These are phyloP conservation scores for Hydrotaea diabolus DNA, from an alignment of 2,888 invertebrate genomes.

Conservation along the genomic window DNA sequence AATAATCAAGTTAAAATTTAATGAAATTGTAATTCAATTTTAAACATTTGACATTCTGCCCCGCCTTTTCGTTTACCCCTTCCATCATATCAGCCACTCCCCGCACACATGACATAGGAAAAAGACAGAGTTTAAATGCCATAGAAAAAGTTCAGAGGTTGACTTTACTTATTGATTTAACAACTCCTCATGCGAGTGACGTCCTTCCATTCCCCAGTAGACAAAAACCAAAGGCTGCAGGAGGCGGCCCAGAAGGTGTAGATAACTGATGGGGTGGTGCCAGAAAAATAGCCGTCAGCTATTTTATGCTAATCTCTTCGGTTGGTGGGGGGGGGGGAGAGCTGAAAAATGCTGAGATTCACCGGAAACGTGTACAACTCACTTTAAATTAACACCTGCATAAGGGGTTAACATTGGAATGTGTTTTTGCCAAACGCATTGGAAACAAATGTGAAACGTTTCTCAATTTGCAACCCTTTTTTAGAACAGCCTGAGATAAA, in stretches of 20 bases:
- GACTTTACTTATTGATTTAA: slow-evolving; percentile 29
- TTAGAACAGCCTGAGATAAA: neutral
- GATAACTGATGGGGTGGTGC: neutral
- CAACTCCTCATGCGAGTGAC: slow-evolving; percentile 6
- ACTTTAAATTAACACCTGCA: neutral
- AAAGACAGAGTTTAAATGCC: neutral
- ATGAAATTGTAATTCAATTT: slow-evolving; percentile 62
- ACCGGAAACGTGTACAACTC: neutral
- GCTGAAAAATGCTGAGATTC: slow-evolving; percentile 4
- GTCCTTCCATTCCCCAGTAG: too few species aligned
- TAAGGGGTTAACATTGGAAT: neutral
- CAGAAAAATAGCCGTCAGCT: slow-evolving; percentile 8
- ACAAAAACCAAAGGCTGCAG: too few species aligned
- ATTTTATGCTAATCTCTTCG: slow-evolving; percentile 6
- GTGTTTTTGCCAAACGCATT: neutral
- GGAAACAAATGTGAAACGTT: neutral
- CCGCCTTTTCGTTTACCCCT: neutral
- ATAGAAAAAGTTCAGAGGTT: slow-evolving; percentile 12
- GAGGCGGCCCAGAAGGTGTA: neutral
- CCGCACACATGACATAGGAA: neutral
- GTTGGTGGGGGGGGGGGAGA: neutral
- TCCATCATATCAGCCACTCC: neutral
- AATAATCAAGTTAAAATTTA: slow-evolving; percentile 59
- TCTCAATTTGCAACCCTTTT: neutral
- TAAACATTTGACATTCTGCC: slow-evolving; percentile 34